Conservation (phyloP, 2,888 invertebrate species). For the Aplocera efformata region DNA sequence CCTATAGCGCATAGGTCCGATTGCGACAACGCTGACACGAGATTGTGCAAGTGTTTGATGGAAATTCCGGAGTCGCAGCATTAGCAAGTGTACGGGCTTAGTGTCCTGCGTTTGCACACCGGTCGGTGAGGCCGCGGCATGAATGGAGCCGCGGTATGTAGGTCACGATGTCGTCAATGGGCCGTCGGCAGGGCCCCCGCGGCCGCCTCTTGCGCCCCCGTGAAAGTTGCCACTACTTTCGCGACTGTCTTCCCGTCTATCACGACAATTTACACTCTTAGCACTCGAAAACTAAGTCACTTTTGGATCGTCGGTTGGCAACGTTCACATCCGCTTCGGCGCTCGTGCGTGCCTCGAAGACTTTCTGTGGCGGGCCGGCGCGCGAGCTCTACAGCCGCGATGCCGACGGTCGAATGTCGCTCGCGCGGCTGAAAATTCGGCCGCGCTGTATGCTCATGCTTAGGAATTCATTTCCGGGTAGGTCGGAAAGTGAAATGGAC, state of each 20-base stretch:
- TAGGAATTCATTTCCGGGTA: conserved; percentile 81
- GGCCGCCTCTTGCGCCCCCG: conserved; percentile 70
- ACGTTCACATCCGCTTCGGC: conserved; percentile 77
- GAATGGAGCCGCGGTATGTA: conserved; percentile 77
- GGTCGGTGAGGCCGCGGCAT: conserved; percentile 65
- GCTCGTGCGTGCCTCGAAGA: conserved; percentile 64
- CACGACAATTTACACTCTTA: conserved; percentile 67
- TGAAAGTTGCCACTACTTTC: conserved; percentile 80
- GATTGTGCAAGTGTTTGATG: conserved; percentile 69
- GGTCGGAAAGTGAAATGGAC: conserved; percentile 80
- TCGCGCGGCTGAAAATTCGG: conserved; percentile 51
- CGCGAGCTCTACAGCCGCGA: conserved; percentile 43
- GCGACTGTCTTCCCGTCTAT: conserved; percentile 58
- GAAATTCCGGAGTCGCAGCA: conserved; percentile 66
- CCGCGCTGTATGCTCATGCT: conserved; percentile 76
- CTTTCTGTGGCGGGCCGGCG: conserved; percentile 43
- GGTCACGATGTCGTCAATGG: conserved; percentile 80
- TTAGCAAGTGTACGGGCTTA: conserved; percentile 49
- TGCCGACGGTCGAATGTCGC: conserved; percentile 50
- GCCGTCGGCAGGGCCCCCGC: conserved; percentile 67
- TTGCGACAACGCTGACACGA: conserved; percentile 63
- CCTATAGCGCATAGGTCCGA: conserved; percentile 48
- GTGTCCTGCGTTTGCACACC: conserved; percentile 60
- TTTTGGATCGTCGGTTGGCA: conserved; percentile 55
- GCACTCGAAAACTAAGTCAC: conserved; percentile 62